A percentile compares a stretch with the other conserved stretches of the same genome.
These are phyloP conservation scores for Chaenogobius annularis DNA, from an alignment of 2,113 vertebrate genomes.

Conservation along the genomic window DNA sequence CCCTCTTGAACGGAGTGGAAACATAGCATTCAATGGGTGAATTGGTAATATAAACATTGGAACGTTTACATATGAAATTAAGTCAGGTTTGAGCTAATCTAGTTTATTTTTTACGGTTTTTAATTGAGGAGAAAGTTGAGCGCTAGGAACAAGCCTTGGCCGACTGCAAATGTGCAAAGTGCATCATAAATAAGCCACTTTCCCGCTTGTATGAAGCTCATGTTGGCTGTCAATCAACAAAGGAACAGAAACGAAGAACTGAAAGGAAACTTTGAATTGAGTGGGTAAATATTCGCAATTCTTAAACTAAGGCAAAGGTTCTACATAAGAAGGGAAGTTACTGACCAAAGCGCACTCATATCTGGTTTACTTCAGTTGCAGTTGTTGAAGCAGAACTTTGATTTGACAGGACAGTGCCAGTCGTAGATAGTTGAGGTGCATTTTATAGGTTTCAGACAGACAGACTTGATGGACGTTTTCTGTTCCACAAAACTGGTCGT, in stretches of 20 bases:
- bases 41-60: neutral
- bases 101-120: neutral
- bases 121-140: no score
- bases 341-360: neutral
- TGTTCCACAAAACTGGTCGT: no score
- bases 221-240: neutral
- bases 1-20: constrained; percentile 31
- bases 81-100: neutral
- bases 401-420: no score
- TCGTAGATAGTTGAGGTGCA: neutral
- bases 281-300: neutral
- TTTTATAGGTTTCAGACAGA: neutral
- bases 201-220: neutral
- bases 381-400: no score
- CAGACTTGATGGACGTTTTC: no score
- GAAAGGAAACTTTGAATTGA: neutral
- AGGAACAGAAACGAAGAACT: neutral
- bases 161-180: neutral
- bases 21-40: constrained; percentile 52
- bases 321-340: neutral
- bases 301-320: neutral
- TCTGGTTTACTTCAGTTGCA: neutral
- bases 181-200: neutral
- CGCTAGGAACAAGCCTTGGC: neutral
- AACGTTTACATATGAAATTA: neutral